Conservation (phyloP, 2,888 invertebrate species). For the Oligia latruncula region DNA sequence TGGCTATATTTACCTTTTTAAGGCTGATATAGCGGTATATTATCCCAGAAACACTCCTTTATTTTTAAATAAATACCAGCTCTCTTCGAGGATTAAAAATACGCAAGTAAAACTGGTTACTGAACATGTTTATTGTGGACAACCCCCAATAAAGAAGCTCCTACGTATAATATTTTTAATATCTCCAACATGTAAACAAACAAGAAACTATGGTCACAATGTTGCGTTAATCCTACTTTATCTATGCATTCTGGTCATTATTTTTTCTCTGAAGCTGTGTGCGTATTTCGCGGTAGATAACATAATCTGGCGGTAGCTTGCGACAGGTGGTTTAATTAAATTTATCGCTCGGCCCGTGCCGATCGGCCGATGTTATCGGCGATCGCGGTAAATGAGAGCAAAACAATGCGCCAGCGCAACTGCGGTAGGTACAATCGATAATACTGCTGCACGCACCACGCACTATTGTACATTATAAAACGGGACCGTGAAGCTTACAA, state of each 20-base stretch:
- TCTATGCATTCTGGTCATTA: constrained; percentile 68
- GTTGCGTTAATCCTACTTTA: constrained; percentile 67
- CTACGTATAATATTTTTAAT: constrained; percentile 55
- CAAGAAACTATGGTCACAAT: constrained; percentile 52
- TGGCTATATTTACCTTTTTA: constrained; percentile 6
- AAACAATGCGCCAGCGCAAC: constrained; percentile 70
- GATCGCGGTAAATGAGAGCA: constrained; percentile 70
- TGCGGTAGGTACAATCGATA: constrained; percentile 72
- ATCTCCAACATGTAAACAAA: constrained; percentile 54
- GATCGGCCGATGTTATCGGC: constrained; percentile 70
- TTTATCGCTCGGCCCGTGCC: constrained; percentile 77
- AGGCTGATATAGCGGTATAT: constrained; percentile 34
- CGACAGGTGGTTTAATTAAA: constrained; percentile 83
- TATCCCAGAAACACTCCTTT: constrained; percentile 18
- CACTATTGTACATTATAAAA: constrained; percentile 68
- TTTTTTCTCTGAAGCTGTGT: constrained; percentile 62
- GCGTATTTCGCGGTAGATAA: constrained; percentile 78
- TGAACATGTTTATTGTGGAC: constrained; percentile 46
- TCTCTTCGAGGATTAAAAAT: constrained; percentile 38
- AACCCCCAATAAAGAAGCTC: constrained; percentile 46
- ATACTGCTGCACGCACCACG: constrained; percentile 66
- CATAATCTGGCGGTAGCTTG: constrained; percentile 73
- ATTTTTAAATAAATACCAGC: constrained; percentile 33
- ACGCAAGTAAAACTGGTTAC: constrained; percentile 31
- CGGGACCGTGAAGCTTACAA: constrained; percentile 62